Evolutionary conservation across 37 sponge, comb jelly and placozoan genomes (phyloP), one percentile per base, ranked within the genome.

Genomic region (Chondrilla cf. caribensis): DNA sequence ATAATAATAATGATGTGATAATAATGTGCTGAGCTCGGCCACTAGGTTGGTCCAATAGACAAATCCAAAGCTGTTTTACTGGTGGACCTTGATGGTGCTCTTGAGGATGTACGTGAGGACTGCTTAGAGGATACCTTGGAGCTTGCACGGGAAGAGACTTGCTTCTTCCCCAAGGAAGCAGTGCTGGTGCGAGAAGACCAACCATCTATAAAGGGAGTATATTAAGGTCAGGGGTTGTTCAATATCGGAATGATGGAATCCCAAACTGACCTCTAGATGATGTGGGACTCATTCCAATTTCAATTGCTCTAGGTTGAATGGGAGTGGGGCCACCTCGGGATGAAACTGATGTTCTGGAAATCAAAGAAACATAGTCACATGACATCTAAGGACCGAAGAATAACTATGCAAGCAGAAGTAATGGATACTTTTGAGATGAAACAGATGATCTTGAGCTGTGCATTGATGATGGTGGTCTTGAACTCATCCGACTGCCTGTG

Each of bases 1-100:
- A n/a, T n/a, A n/a, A n/a, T n/a, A n/a, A n/a, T n/a, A n/a, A n/a
- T n/a, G n/a, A n/a, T n/a, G n/a, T n/a, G n/a, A n/a, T n/a, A n/a
- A n/a, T n/a, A n/a, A n/a, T n/a, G n/a, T n/a, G n/a, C n/a, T n/a
- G n/a, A n/a, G n/a, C n/a, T n/a, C n/a, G n/a, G n/a, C n/a, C n/a
- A n/a, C n/a, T n/a, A 47, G 51, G 51, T 14, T 47, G 90, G 86
- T 81, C 86, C 83, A 79, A 89, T 85, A 42, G 86, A 81, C 60
- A 89, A 83, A 68, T 85, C 86, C 2, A 89, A 79, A 17, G 81
- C 76, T 38, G 66, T 76, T 57, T 58, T 85, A 41, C 54, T 54
- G 41, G 58, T 71, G 54, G 44, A 31, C 60, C 80, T 71, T 31
- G 81, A 83, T 65, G 76, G 58, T 26, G 75, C 82, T 35, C 67